phyloP scores from a whole-genome alignment of 2,113 vertebrate species.

The Notiomystis cincta region DNA sequence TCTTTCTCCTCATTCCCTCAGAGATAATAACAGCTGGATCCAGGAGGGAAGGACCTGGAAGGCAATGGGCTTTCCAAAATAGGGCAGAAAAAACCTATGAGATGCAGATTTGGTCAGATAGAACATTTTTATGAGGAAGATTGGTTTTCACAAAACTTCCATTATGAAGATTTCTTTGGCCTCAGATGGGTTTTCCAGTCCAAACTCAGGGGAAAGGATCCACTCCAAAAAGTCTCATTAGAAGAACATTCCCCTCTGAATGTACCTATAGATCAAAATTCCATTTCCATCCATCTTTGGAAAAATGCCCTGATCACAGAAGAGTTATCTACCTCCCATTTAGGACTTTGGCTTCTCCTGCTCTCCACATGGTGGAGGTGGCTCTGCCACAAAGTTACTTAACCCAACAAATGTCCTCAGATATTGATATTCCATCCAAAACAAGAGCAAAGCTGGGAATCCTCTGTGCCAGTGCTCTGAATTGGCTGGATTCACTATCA shows the following conservation, averaged over 20 bases:
- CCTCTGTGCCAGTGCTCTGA: background rate
- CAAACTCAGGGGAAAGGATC: background rate
- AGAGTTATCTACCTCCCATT: background rate
- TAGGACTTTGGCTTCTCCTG: background rate
- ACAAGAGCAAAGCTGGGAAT: background rate
- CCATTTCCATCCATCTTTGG: background rate
- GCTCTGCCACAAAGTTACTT: background rate
- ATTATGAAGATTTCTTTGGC: background rate
- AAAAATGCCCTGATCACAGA: background rate
- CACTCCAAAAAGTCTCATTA: background rate
- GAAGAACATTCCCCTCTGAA: background rate
- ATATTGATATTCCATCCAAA: fast-evolving
- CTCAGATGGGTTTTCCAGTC: background rate
- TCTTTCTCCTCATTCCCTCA: background rate
- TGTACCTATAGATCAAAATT: background rate
- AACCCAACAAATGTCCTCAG: background rate
- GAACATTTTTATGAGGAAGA: background rate
- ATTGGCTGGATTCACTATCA: background rate
- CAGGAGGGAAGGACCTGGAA: background rate
- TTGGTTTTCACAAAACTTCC: background rate
- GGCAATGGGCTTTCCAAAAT: background rate
- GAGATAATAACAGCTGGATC: background rate
- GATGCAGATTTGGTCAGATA: background rate
- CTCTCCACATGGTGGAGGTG: background rate
- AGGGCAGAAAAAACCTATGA: background rate